These are phyloP conservation scores for Dasypus novemcinctus DNA, from an alignment of 2,113 vertebrate species.

Conservation along the genomic window DNA sequence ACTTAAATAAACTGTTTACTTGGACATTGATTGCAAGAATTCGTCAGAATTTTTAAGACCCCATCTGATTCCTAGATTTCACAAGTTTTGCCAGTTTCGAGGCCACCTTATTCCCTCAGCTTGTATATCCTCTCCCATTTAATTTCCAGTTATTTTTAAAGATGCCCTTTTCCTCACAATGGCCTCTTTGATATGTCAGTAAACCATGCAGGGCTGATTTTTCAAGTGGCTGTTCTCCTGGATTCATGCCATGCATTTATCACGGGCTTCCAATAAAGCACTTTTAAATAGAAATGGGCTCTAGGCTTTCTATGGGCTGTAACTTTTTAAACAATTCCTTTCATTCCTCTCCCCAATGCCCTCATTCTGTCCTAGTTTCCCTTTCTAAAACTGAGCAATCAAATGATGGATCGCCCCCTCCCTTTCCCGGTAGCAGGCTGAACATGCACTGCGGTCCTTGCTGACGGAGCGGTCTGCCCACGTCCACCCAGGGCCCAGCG, in stretches of 20 bases:
- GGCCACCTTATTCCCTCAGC: not conserved
- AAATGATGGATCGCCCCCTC: conserved; percentile 41
- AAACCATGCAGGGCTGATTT: conserved; percentile 55
- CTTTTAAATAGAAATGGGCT: conserved; percentile 53
- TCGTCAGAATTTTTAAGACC: not conserved
- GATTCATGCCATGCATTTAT: conserved; percentile 66
- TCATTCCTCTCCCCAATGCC: conserved; percentile 35
- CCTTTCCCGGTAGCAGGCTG: conserved; percentile 14
- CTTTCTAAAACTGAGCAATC: conserved; percentile 55
- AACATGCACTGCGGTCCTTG: not conserved
- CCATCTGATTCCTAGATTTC: not conserved
- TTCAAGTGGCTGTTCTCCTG: conserved; percentile 66
- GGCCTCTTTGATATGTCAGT: conserved; percentile 66
- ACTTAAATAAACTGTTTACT: not conserved
- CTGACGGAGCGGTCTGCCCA: not conserved
- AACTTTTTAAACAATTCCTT: conserved; percentile 64
- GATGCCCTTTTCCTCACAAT: conserved; percentile 68
- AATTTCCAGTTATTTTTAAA: conserved; percentile 52
- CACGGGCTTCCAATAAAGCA: conserved; percentile 58
- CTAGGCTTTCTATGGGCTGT: conserved; percentile 55
- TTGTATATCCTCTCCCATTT: not conserved
- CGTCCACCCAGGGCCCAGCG: not conserved
- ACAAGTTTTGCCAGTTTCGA: not conserved
- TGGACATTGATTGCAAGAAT: not conserved
- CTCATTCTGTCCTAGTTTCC: conserved; percentile 72